Evolutionary conservation across 2,888 invertebrate genomes (phyloP).

Genomic region (Listrodromus nycthemerus): DNA sequence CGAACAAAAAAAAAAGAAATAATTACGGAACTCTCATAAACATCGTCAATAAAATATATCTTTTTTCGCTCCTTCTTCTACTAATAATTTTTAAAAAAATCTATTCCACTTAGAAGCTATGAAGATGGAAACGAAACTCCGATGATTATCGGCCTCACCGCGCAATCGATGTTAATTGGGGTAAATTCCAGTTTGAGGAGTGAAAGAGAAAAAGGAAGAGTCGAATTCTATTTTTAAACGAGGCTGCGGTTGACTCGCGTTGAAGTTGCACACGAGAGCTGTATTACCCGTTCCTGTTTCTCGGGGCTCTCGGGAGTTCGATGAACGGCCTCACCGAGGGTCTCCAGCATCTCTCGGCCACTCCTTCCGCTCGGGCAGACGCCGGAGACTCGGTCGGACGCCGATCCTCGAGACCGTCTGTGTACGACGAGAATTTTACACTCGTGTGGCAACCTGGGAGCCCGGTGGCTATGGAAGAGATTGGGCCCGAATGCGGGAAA

Average conservation of each 20-base stretch:
- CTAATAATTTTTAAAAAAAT: neutral
- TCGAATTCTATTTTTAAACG: conserved; percentile 61
- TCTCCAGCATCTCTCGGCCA: conserved; percentile 48
- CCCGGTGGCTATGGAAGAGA: conserved; percentile 5
- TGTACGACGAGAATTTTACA: neutral
- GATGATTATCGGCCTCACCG: neutral
- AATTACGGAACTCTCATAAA: neutral
- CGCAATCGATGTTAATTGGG: conserved; percentile 42
- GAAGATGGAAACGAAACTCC: neutral
- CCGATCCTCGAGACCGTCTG: neutral
- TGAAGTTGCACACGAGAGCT: conserved; percentile 34
- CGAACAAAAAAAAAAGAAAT: neutral
- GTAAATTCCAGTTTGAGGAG: conserved; percentile 13
- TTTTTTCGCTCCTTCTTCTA: neutral
- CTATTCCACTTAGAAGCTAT: neutral
- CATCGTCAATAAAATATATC: neutral
- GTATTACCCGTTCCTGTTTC: conserved; percentile 62
- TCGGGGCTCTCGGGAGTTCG: conserved; percentile 55
- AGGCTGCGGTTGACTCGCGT: conserved; percentile 53
- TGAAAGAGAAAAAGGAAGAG: conserved; percentile 20
- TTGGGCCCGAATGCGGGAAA: conserved; percentile 1
- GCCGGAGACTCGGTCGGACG: conserved; percentile 42
- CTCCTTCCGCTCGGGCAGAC: conserved; percentile 45
- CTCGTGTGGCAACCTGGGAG: neutral
- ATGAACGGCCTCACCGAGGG: conserved; percentile 65